Evolutionary conservation across 2,888 invertebrate species (phyloP).

Genomic region (Erebia aethiops): DNA sequence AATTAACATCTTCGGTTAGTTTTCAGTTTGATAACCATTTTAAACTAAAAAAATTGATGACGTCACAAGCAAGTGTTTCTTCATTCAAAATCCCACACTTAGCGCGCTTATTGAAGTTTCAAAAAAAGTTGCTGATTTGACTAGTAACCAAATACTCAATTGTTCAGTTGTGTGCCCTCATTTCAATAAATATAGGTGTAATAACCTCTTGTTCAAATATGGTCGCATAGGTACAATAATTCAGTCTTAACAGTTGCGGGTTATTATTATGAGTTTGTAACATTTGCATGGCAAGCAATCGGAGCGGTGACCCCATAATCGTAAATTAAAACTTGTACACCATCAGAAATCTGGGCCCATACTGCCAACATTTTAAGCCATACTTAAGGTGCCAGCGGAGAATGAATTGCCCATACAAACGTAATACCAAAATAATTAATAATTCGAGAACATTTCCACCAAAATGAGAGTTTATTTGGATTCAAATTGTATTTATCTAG

Average conservation of each 20-base stretch:
- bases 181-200: conserved; percentile 12
- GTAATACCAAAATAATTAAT: no score
- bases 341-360: neutral
- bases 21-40: no score
- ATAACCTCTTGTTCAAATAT: conserved; percentile 13
- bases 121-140: neutral
- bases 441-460: no score
- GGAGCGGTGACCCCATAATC: conserved; percentile 13
- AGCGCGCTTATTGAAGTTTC: neutral
- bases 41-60: no score
- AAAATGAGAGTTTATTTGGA: no score
- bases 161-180: neutral
- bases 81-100: no score
- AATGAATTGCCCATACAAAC: no score
- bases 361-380: no score
- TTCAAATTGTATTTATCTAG: no score
- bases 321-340: neutral
- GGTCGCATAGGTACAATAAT: conserved; percentile 3
- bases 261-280: conserved; percentile 13
- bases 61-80: no score
- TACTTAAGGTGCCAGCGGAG: no score
- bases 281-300: neutral
- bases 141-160: neutral
- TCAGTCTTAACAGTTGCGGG: conserved; percentile 8
- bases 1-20: no score